phyloP scores from a whole-genome alignment of 64 coral and sea anemone genomes.

The Montipora cactus region DNA sequence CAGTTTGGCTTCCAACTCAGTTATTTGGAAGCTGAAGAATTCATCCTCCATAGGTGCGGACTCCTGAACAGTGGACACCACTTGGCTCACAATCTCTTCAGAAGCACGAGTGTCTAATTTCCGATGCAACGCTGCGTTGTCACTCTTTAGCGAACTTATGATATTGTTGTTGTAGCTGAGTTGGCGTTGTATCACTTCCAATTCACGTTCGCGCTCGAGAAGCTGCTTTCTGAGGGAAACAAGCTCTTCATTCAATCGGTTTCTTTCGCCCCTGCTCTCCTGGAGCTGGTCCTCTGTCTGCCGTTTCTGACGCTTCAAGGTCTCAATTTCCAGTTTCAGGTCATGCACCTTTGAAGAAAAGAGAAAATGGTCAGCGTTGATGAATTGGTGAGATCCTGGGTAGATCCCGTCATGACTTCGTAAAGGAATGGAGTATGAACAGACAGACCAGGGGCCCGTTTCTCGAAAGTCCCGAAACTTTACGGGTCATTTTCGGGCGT shows the following conservation, averaged over 20 bases:
- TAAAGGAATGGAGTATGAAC: too few species aligned
- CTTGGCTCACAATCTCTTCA: constrained; percentile 83
- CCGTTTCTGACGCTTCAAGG: constrained; percentile 76
- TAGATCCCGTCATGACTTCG: too few species aligned
- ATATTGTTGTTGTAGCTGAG: constrained; percentile 87
- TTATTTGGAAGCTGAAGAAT: constrained; percentile 39
- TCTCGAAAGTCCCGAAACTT: too few species aligned
- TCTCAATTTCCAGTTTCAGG: constrained; percentile 80
- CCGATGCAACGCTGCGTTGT: constrained; percentile 72
- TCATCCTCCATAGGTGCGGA: constrained; percentile 69
- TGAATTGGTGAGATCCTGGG: neutral
- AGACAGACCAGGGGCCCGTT: too few species aligned
- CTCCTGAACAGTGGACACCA: constrained; percentile 57
- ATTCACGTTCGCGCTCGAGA: constrained; percentile 80
- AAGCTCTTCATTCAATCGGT: constrained; percentile 80
- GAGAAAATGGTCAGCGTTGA: neutral
- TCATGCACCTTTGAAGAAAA: constrained; percentile 58
- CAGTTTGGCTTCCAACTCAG: constrained; percentile 62
- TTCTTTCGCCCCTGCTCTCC: constrained; percentile 84
- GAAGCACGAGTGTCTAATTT: constrained; percentile 83
- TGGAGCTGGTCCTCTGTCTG: constrained; percentile 74
- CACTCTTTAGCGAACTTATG: constrained; percentile 79
- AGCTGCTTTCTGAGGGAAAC: constrained; percentile 81
- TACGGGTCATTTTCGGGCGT: too few species aligned
- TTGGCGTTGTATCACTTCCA: constrained; percentile 84